Base-by-base conservation (phyloP, 92 coral and sea anemone genomes). In the Zoanthus solanderi region DNA sequence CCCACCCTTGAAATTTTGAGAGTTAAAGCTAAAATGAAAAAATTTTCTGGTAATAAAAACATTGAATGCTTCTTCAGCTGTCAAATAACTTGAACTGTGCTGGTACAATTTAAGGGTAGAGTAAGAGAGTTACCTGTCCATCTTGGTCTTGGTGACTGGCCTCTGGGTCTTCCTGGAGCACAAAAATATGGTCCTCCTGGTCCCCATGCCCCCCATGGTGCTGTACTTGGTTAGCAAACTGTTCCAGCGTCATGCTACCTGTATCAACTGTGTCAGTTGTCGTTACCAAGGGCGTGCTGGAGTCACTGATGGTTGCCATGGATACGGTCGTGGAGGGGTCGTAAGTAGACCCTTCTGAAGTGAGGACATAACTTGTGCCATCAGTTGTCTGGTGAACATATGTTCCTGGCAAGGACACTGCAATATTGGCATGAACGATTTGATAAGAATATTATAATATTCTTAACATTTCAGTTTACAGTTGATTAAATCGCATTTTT, bases 281-380 rank as follows among this genome's bases (percentile, higher is more conserved):
- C 10, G 95, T 96, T 69, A 90, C 94, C 88, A 97, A 83, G 83
- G 98, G 69, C 16, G 92, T 84, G 74, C 87, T 91, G 76, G 96
- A 79, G 44, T 95, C 98, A 4, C 95, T 87, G 54, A 95, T 91
- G 78, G 94, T 95, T 78, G 94, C 94, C 93, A 97, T 95, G 90
- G 99, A 90, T 76, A 97, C 98, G 28, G 98, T 28, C 16, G 95
- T 78, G 37, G 92, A 90, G 31, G 92, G 93, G 77, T 93, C 98
- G 79, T 92, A 92, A 45, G 94, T 80, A 29, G 96, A 78, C n/a
- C 96, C 98, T 78, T 96, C 98, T 60, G 99, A 92, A 28, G 98
- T 95, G 88, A 97, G 94, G 63, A 97, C 99, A 47, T 89, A 95
- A 79, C 98, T 95, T 18, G 98, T 97, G 31, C 99, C 99, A 79